A percentile compares a stretch with the other conserved stretches of the same genome.
Evolutionary conservation across 64 coral and sea anemone genomes (phyloP).

Genomic region (Catalaphyllia jardinei): DNA sequence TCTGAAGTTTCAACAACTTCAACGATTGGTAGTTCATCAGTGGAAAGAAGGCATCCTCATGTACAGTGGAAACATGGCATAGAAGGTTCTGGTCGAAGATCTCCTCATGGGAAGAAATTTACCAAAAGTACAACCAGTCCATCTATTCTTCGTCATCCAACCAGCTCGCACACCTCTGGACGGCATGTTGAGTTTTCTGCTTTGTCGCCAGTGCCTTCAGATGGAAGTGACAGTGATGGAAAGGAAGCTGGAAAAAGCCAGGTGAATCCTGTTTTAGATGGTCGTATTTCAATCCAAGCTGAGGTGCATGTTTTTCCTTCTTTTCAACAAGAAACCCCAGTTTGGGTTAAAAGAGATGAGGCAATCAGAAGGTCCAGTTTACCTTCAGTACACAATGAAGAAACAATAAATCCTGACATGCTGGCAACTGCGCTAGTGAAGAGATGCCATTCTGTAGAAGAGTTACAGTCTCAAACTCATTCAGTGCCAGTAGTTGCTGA

Average conservation of each 20-base stretch:
- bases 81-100: conserved; percentile 57
- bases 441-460: background rate
- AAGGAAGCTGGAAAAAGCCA: background rate
- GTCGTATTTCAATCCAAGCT: conserved; percentile 24
- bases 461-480: background rate
- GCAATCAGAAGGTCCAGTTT: conserved; percentile 23
- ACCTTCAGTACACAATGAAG: background rate
- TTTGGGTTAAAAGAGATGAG: conserved; percentile 31
- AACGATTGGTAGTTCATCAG: conserved; percentile 72
- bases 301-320: conserved; percentile 45
- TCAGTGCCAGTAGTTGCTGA: background rate
- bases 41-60: conserved; percentile 53
- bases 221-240: conserved; percentile 81
- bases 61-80: conserved; percentile 61
- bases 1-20: conserved; percentile 81
- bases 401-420: background rate
- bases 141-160: conserved; percentile 73
- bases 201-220: conserved; percentile 84
- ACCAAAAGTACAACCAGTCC: conserved; percentile 76
- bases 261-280: background rate
- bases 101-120: conserved; percentile 72
- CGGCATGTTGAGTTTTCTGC: conserved; percentile 94
- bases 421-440: background rate
- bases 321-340: background rate
- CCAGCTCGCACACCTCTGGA: conserved; percentile 64